Evolutionary conservation across 2,797 vertebrate genomes (phyloP), one percentile per base, ranked within the genome.

Genomic region (Mormyrus hasselquistii): DNA sequence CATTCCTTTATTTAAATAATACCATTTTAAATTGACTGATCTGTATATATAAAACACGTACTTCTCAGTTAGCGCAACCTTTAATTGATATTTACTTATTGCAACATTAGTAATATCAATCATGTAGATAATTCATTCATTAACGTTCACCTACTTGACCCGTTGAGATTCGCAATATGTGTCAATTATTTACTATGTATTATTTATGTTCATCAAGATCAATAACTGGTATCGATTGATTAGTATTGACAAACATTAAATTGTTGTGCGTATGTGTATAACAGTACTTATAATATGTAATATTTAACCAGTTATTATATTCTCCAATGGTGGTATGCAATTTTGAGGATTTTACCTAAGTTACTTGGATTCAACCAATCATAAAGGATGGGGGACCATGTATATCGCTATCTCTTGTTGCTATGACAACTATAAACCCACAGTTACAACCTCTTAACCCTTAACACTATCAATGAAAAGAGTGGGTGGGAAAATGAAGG

Each of bases 341-440:
- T 41, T 53, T 55, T 65, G 62, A 38, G 85, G 29, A 87, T 34
- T 87, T 79, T 22, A 16, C 34, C 38, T 34, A 87, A 89, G 50
- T 65, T 87, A 38, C 62, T 76, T 76, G 85, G 85, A 29, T 57
- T 87, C 84, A 89, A 57, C 88, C 83, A 89, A 76, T 89, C 12
- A 55, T 41, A 79, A 62, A 34, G 50, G 69, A 87, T 10, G 83
- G 84, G 83, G 84, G 29, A 44, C 59, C 38, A 65, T 55, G 83
- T 87, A 50, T 53, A 87, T 76, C 49, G 34, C 38, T 89, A 50
- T n/a, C 50, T 87, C 47, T 59, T 91, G 95, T 96, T 95, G 94
- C 95, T 94, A 96, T 96, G 95, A 95, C 95, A 94, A 96, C 95
- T 47, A 92, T 92, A 91, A 91, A 89, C 91, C 87, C 57, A 89